Percentiles rank a stretch among this genome's conserved stretches.
phyloP scores from a whole-genome alignment of 2,113 vertebrate genomes.

The Pipa parva region DNA sequence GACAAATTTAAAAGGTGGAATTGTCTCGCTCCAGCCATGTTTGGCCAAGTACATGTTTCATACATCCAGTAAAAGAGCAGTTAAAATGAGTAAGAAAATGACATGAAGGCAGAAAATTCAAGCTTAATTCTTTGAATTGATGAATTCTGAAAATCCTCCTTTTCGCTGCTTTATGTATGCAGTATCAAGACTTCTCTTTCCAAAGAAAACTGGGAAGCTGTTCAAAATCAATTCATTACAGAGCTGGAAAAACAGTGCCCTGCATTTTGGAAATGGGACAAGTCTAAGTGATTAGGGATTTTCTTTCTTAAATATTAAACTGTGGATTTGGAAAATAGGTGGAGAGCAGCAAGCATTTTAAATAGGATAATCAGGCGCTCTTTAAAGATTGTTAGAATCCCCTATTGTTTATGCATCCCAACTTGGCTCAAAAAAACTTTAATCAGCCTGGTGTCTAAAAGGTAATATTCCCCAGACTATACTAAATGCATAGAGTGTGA shows the following conservation, averaged over 20 bases:
- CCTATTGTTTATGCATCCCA: too few relatives aligned
- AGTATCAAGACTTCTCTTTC: slow-evolving; percentile 11
- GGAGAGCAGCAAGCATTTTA: background rate
- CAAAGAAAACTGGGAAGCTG: slow-evolving; percentile 38
- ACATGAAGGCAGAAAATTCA: slow-evolving; percentile 1
- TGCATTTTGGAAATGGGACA: slow-evolving; percentile 24
- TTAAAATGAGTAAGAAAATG: background rate
- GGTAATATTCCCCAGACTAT: too few relatives aligned
- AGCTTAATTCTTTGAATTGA: slow-evolving; percentile 15
- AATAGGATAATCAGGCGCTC: background rate
- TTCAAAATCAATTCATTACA: slow-evolving; percentile 39
- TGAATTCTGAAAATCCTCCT: slow-evolving; percentile 18
- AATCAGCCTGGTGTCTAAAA: too few relatives aligned
- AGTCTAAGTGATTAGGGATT: slow-evolving; percentile 30
- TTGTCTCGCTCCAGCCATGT: too few relatives aligned
- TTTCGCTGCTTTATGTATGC: slow-evolving; percentile 18
- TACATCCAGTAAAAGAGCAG: background rate
- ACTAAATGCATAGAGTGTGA: too few relatives aligned
- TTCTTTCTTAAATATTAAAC: slow-evolving; percentile 20
- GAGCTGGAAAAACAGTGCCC: slow-evolving; percentile 36
- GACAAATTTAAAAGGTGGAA: too few relatives aligned
- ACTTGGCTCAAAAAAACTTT: too few relatives aligned
- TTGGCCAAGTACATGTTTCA: too few relatives aligned
- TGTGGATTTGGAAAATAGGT: slow-evolving; percentile 16
- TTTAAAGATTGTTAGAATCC: too few relatives aligned